A percentile compares a stretch with the other conserved stretches of the same genome.
Conservation (phyloP, 2,113 vertebrate species). For the Globicephala melas region DNA sequence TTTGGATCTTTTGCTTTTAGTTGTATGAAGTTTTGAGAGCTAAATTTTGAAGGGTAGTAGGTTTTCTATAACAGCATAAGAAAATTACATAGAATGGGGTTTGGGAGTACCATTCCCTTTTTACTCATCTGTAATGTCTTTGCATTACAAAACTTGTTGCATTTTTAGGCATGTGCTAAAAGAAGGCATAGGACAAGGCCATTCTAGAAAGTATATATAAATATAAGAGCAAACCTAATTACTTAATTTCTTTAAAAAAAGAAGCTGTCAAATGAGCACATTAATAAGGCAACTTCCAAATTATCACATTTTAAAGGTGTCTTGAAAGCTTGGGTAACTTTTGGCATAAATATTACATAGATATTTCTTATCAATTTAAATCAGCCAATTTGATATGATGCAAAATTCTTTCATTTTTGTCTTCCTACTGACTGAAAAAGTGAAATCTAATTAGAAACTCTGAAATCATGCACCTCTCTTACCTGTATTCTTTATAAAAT, state of each 20-base stretch:
- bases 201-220: neutral
- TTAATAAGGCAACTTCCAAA: constrained; percentile 31
- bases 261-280: constrained; percentile 43
- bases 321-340: neutral
- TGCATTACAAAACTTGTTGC: neutral
- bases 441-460: neutral
- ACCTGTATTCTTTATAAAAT: neutral
- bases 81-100: neutral
- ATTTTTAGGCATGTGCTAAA: neutral
- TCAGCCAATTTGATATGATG: neutral
- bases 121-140: neutral
- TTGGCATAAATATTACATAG: neutral
- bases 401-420: neutral
- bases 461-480: neutral
- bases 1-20: neutral
- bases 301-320: constrained; percentile 55
- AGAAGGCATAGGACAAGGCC: neutral
- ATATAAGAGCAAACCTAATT: constrained; percentile 29
- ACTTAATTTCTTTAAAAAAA: constrained; percentile 38
- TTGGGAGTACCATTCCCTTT: neutral
- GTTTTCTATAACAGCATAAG: neutral
- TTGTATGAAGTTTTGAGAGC: neutral
- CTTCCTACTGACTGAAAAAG: neutral
- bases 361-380: constrained; percentile 39
- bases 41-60: neutral